These are phyloP conservation scores for Epinotia nisella DNA, from an alignment of 2,888 invertebrate genomes.

Conservation along the genomic window DNA sequence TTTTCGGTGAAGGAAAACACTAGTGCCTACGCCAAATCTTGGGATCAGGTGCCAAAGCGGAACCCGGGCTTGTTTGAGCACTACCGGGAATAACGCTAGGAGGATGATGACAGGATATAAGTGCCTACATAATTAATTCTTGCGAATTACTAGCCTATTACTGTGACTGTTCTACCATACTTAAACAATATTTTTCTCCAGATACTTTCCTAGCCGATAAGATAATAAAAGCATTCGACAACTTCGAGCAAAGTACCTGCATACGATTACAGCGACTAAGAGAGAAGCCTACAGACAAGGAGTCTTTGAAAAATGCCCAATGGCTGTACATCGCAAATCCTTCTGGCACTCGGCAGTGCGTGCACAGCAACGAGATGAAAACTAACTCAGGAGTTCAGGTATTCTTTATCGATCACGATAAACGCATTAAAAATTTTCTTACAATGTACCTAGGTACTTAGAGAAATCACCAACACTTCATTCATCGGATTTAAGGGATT, in stretches of 20 bases:
- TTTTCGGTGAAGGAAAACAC: no score
- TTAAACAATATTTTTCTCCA: slow-evolving; percentile 7
- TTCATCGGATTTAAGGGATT: neutral
- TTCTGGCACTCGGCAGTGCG: slow-evolving; percentile 72
- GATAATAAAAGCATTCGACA: slow-evolving; percentile 71
- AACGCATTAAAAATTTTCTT: neutral
- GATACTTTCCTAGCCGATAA: slow-evolving; percentile 57
- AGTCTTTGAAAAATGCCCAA: slow-evolving; percentile 63
- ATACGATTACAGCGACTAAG: slow-evolving; percentile 72
- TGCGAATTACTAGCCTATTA: neutral
- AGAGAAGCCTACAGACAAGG: slow-evolving; percentile 66
- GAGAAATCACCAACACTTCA: neutral
- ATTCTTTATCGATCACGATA: neutral
- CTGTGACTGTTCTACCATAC: neutral
- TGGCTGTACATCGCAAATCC: slow-evolving; percentile 79
- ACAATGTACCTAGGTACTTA: no score
- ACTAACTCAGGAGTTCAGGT: slow-evolving; percentile 73
- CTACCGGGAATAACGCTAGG: no score
- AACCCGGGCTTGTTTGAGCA: no score
- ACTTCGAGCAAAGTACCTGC: slow-evolving; percentile 74
- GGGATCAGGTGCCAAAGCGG: no score
- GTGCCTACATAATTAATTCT: neutral
- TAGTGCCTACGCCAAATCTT: no score
- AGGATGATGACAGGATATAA: no score
- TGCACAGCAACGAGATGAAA: slow-evolving; percentile 73